Percentiles rank a stretch among this genome's conserved stretches.
Evolutionary conservation across 2,113 vertebrate species (phyloP).

Genomic region (Tragelaphus buxtoni): DNA sequence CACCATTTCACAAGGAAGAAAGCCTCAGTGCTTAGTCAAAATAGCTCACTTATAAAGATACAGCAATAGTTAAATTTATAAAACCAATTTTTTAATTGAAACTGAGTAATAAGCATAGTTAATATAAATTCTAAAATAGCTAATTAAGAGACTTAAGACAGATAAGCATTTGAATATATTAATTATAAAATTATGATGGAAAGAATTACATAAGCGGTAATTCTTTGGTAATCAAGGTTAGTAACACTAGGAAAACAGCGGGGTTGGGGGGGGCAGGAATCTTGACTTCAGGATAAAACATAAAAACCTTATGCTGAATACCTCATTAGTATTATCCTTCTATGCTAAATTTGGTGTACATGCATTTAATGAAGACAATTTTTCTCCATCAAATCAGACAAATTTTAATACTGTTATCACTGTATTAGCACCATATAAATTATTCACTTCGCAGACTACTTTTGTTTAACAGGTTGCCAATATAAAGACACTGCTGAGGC

Average conservation of each 20-base stretch:
- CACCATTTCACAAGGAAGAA: background rate
- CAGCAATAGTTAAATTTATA: background rate
- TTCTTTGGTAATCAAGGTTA: background rate
- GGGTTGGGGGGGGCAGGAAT: background rate
- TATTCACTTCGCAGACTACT: background rate
- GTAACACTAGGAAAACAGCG: background rate
- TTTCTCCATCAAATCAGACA: background rate
- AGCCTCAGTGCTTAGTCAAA: background rate
- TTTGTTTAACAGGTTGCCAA: background rate
- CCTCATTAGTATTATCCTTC: background rate
- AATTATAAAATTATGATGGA: constrained; percentile 16
- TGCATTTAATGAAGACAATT: background rate
- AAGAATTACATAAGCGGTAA: background rate
- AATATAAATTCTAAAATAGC: background rate
- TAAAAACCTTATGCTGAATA: background rate
- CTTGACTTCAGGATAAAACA: background rate
- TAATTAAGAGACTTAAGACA: constrained; percentile 18
- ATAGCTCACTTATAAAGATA: background rate
- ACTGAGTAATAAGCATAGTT: background rate
- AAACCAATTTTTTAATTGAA: background rate
- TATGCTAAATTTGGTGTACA: background rate
- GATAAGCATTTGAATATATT: background rate
- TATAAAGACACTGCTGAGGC: background rate
- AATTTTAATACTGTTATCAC: background rate
- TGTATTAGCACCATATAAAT: background rate